Evolutionary conservation across 2,113 vertebrate genomes (phyloP), one percentile per base, ranked within the genome.

Genomic region (Propithecus coquereli): DNA sequence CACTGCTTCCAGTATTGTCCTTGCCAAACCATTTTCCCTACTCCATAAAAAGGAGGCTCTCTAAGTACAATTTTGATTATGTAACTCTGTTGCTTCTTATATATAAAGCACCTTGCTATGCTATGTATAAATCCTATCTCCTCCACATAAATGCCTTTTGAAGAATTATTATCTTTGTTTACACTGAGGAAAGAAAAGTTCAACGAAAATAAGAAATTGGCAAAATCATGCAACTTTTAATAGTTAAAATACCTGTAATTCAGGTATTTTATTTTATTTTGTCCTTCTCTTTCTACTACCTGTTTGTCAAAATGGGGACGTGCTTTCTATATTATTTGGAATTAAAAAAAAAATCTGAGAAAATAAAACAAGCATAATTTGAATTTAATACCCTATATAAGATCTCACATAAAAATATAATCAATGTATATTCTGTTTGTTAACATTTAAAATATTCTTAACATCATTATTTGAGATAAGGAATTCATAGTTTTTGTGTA

Each of bases 401-500:
- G 4, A 9, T 74, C 1, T 68, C 13, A 74, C 7, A 13, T 88
- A n/a, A 80, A 80, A 90, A 82, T 91, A 40, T 13, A 68, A 63
- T 37, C 23, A 85, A 40, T 22, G 50, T 22, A 74, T 52, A 54
- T 30, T 59, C 4, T 16, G 18, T 87, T 17, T 52, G 1, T 37
- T 80, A 37, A 82, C 12, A 22, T 86, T 94, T 85, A n/a, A 93
- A 91, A 57, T 70, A 13, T 94, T 63, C 27, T 63, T 63, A 63
- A 63, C 61, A 63, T 5, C 37, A 83, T 12, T 77, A 80, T 40
- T 63, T 79, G 23, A 57, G 47, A 91, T 73, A 80, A 54, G 32
- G 2, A 83, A 40, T 86, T 96, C 27, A 8, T 34, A 84, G 17
- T 27, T 81, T 88, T 90, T 93, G 20, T 74, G 96, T 92, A n/a